Conservation (phyloP, 2,797 vertebrate genomes). For the Chelon auratus region DNA sequence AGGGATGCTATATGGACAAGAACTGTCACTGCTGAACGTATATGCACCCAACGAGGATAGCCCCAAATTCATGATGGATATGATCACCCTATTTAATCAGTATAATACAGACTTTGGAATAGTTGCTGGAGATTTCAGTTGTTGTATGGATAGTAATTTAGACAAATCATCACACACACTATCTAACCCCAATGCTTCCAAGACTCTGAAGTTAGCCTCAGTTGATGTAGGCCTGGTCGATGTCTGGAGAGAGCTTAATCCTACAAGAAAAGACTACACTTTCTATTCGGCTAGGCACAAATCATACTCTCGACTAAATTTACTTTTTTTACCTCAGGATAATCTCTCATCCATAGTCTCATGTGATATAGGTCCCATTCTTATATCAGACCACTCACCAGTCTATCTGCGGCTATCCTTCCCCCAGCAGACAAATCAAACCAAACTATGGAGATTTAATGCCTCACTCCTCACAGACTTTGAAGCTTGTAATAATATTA, state of each 20-base stretch:
- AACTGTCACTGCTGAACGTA: background rate
- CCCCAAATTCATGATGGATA: constrained; percentile 1
- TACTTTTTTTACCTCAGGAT: constrained; percentile 17
- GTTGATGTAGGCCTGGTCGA: background rate
- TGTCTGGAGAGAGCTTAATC: constrained; percentile 1
- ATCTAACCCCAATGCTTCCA: no score
- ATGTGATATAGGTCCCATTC: constrained; percentile 29
- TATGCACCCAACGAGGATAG: constrained; percentile 5
- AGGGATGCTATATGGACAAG: background rate
- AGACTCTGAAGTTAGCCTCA: no score
- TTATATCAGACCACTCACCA: constrained; percentile 38
- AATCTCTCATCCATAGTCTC: background rate
- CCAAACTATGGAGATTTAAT: constrained; percentile 41
- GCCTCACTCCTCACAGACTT: background rate
- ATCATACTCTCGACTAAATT: constrained; percentile 22
- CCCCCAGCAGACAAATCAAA: background rate
- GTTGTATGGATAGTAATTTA: constrained; percentile 7
- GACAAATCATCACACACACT: background rate
- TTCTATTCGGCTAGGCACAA: constrained; percentile 5
- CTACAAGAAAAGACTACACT: constrained; percentile 27
- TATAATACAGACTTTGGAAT: constrained; percentile 10
- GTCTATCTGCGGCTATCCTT: constrained; percentile 19
- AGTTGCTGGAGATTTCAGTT: constrained; percentile 1
- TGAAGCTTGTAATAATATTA: constrained; percentile 15
- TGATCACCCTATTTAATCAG: constrained; percentile 4